These are phyloP conservation scores for Lithobates sylvaticus DNA, from an alignment of 2,797 vertebrate species.

Conservation along the genomic window DNA sequence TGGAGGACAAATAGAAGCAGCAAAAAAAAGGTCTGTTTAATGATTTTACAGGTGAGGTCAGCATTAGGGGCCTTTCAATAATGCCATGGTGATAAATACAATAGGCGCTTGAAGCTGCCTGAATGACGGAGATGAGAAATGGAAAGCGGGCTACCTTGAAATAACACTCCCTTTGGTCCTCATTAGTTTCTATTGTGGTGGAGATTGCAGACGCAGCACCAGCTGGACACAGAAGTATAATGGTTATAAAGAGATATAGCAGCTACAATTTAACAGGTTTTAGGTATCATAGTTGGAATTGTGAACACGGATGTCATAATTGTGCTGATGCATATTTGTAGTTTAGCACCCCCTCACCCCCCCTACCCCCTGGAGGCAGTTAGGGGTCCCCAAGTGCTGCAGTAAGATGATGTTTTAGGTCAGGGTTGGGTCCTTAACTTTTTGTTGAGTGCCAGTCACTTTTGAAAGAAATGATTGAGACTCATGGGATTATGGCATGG, in stretches of 20 bases:
- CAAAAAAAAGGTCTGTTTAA: background rate
- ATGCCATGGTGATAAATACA: background rate
- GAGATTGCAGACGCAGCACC: background rate
- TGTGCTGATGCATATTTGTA: no score
- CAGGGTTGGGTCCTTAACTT: no score
- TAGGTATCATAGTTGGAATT: no score
- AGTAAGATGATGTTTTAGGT: no score
- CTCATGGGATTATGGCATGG: no score
- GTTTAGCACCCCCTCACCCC: no score
- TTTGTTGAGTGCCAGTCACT: no score
- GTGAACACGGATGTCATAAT: no score
- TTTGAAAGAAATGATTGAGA: no score
- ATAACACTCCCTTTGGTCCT: constrained; percentile 51
- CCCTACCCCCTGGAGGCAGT: no score
- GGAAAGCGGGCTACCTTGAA: constrained; percentile 7
- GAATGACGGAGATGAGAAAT: background rate
- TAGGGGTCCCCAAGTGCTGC: no score
- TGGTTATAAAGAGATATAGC: background rate
- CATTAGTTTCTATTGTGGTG: constrained; percentile 45
- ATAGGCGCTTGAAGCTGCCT: background rate
- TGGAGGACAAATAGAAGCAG: constrained; percentile 3
- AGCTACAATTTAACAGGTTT: background rate
- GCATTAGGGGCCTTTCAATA: constrained; percentile 2
- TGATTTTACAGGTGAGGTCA: constrained; percentile 15
- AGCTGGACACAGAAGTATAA: background rate